phyloP scores from a whole-genome alignment of 2,888 invertebrate species.

The Eledone cirrhosa region DNA sequence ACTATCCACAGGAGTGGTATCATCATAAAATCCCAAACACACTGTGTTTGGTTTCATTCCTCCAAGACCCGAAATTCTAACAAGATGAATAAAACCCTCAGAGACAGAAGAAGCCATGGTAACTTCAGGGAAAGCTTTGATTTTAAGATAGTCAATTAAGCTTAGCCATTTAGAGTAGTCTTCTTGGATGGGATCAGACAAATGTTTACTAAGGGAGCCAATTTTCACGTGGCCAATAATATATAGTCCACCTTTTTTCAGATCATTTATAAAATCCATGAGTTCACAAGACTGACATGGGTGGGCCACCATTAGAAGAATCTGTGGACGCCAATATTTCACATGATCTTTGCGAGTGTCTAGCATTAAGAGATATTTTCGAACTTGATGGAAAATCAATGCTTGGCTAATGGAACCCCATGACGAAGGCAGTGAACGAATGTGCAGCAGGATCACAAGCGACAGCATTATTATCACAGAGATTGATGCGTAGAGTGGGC shows the following conservation, averaged over 20 bases:
- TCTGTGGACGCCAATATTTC: conserved; percentile 98
- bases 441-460: conserved; percentile 87
- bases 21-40: conserved; percentile 92
- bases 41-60: conserved; percentile 98
- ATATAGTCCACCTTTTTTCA: conserved; percentile 90
- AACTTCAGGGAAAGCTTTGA: conserved; percentile 90
- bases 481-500: conserved; percentile 86
- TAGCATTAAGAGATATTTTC: conserved; percentile 93
- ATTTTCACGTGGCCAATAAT: conserved; percentile 86
- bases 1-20: conserved; percentile 74
- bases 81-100: conserved; percentile 90
- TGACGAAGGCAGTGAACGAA: conserved; percentile 81
- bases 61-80: conserved; percentile 91
- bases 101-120: conserved; percentile 86
- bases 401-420: conserved; percentile 99
- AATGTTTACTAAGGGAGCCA: conserved; percentile 67
- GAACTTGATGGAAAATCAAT: conserved; percentile 97
- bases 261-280: conserved; percentile 96
- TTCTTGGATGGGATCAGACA: conserved; percentile 77
- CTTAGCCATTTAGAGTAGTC: conserved; percentile 90
- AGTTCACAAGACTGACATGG: conserved; percentile 90
- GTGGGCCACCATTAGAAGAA: conserved; percentile 89
- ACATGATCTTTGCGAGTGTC: conserved; percentile 98
- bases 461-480: conserved; percentile 87
- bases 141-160: conserved; percentile 92